Evolutionary conservation across 2,797 vertebrate genomes (phyloP).

Genomic region (Lacerta viridis): DNA sequence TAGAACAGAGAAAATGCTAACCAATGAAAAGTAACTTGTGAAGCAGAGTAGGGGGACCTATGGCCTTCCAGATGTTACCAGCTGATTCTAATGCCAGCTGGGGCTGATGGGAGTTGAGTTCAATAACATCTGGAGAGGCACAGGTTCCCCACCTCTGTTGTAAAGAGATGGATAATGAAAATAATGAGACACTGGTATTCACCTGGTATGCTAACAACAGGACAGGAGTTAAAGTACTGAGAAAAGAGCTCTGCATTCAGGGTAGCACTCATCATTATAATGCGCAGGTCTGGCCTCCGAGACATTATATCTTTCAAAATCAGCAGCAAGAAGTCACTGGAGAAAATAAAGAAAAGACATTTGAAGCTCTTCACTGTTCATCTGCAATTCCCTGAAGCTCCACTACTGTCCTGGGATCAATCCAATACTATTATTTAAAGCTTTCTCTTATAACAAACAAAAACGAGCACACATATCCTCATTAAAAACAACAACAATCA

Average conservation of each 20-base stretch:
- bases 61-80: no score
- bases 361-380: not conserved
- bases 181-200: slow-evolving; percentile 39
- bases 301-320: slow-evolving; percentile 93
- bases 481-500: no score
- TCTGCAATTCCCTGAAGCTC: not conserved
- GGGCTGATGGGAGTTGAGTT: no score
- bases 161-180: slow-evolving; percentile 34
- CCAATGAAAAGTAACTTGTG: slow-evolving; percentile 23
- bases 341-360: slow-evolving; percentile 62
- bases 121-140: no score
- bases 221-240: slow-evolving; percentile 91
- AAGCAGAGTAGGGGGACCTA: not conserved
- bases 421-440: no score
- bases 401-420: not conserved
- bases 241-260: slow-evolving; percentile 95
- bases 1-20: not conserved
- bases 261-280: slow-evolving; percentile 98
- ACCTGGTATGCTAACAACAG: slow-evolving; percentile 94
- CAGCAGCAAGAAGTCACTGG: slow-evolving; percentile 96
- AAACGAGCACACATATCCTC: no score
- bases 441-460: no score
- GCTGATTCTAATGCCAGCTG: no score
- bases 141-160: no score
- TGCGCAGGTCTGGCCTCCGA: slow-evolving; percentile 90